A percentile compares a stretch with the other conserved stretches of the same genome.
Evolutionary conservation across 2,888 invertebrate genomes (phyloP).

Genomic region (Melieria crassipennis): DNA sequence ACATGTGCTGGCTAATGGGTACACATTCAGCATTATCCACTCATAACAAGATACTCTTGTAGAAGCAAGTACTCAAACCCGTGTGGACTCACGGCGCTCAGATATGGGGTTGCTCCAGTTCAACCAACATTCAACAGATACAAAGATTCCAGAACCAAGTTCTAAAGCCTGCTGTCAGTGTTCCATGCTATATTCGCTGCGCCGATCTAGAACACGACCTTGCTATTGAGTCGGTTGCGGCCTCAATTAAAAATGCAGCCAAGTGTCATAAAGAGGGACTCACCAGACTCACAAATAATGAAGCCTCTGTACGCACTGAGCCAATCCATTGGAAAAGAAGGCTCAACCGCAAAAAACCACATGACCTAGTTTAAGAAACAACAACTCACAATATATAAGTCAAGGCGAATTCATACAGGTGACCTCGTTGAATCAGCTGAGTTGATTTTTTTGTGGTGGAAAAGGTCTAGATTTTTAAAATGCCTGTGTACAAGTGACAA

Average conservation of each 20-base stretch:
- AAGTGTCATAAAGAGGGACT: neutral
- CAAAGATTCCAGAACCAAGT: slow-evolving; percentile 2
- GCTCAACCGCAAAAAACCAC: neutral
- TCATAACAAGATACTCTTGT: no score
- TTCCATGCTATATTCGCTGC: neutral
- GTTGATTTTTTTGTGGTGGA: no score
- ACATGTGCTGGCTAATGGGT: neutral
- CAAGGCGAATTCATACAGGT: no score
- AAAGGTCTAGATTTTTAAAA: no score
- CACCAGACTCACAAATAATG: neutral
- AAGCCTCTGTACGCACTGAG: neutral
- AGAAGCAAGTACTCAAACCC: no score
- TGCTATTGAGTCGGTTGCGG: neutral
- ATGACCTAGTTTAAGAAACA: neutral
- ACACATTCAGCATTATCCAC: no score
- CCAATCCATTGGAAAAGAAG: neutral
- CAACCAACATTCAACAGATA: neutral
- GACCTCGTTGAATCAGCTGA: no score
- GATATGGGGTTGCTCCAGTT: slow-evolving; percentile 15
- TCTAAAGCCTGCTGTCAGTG: neutral
- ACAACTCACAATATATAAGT: neutral
- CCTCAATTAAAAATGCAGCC: neutral
- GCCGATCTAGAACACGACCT: neutral
- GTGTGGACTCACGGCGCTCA: slow-evolving; percentile 1
- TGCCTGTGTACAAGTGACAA: no score